Conservation (phyloP, 2,113 vertebrate genomes). For the Sinocyclocheilus anshuiensis region DNA sequence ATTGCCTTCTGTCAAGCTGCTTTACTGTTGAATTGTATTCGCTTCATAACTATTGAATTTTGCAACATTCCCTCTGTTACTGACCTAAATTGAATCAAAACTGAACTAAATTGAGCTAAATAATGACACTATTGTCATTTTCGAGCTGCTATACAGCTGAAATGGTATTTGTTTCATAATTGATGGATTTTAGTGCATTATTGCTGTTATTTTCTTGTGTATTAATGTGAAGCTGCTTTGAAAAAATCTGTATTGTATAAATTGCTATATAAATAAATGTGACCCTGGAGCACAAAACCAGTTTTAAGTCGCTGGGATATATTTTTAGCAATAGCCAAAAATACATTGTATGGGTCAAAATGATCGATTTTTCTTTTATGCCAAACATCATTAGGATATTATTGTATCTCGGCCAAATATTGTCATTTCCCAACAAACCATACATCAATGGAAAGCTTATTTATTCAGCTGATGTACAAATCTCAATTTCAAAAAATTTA, state of each 20-base stretch:
- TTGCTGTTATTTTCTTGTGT: not conserved
- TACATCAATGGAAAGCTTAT: too few relatives aligned
- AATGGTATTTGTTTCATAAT: not conserved
- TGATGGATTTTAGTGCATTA: not conserved
- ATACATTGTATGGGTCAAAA: too few relatives aligned
- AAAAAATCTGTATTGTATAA: not conserved
- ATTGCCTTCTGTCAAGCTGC: not conserved
- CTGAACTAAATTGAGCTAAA: not conserved
- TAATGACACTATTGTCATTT: not conserved
- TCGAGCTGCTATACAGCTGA: not conserved
- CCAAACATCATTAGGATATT: too few relatives aligned
- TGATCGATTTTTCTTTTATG: too few relatives aligned
- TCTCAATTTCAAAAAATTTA: too few relatives aligned
- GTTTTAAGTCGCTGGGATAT: too few relatives aligned
- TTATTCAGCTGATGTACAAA: too few relatives aligned
- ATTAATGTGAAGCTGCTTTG: not conserved
- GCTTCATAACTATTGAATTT: not conserved
- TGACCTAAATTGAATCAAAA: not conserved
- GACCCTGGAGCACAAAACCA: too few relatives aligned
- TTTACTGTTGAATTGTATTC: not conserved
- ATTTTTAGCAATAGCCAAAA: too few relatives aligned
- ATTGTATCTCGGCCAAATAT: too few relatives aligned
- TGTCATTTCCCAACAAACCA: too few relatives aligned
- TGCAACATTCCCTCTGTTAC: not conserved
- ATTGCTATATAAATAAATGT: not conserved